Base-by-base conservation (phyloP, 2,888 invertebrate genomes). In the Heliconius sara region DNA sequence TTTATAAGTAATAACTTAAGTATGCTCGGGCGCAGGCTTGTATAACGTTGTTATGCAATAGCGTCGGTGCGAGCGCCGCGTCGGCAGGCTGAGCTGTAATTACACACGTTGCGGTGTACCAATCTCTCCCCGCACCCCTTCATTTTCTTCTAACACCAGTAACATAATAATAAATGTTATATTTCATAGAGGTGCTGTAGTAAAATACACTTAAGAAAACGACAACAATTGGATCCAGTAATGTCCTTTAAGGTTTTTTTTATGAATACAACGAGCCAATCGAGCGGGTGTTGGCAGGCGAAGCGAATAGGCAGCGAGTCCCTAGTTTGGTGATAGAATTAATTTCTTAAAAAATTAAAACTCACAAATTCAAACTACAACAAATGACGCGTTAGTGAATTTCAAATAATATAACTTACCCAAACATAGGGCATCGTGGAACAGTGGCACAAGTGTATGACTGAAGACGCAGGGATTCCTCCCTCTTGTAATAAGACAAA, bases 41-140 rank as follows among this genome's bases (percentile, higher is more conserved):
- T 84, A 85, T 87, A 86, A 86, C 88, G 87, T 84, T 89, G 90
- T 93, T 92, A 92, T 93, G 93, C 91, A 94, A 94, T 85, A 83
- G 87, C 85, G 84, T 85, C 81, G 85, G 82, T 80, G 79, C 80
- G 80, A 82, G 80, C 79, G 83, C 84, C 81, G 84, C 84, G 84
- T 84, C 80, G 86, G 86, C 88, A 88, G 86, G 85, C 88, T 87
- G 86, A 85, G 80, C 87, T 91, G 92, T 93, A 93, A 93, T 93
- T 92, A 91, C 91, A 93, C 87, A 89, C 91, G 87, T 85, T 68
- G 68, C 43, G 43, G 68, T 68, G 39, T 68, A 68, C 86, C 39
- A 66, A 78, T 83, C 67, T 70, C 79, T 30, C 82, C 80, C 77
- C 84, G 80, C 84, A 77, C 83, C 84, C 83, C 66, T 57, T 63